Evolutionary conservation across 2,888 invertebrate genomes (phyloP), one percentile per base, ranked within the genome.

Genomic region (Hermaeophaga mercurialis): DNA sequence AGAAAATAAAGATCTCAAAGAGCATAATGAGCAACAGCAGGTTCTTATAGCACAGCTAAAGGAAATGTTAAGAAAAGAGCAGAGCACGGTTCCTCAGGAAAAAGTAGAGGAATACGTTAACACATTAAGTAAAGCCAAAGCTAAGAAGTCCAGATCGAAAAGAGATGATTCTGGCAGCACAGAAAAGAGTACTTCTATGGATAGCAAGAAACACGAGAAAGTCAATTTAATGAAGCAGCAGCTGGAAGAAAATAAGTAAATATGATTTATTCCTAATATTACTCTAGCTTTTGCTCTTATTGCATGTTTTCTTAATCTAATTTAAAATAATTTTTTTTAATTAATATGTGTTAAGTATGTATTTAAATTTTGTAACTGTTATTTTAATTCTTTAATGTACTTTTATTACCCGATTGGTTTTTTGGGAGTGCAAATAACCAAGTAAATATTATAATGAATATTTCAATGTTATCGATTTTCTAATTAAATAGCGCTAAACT

Each of bases 191-290:
- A 56, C 61, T 54, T 77, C 76, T 56, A 76, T 77, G 15, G 79
- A 80, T 43, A 79, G 80, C 28, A 81, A 76, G 64, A 82, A 82
- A 64, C 83, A 82, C 48, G 66, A 65, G 22, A 65, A 63, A 66
- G 74, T 83, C 15, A 75, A 78, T 64, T 72, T 83, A 49, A 67
- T 83, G 24, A 76, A 80, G 11, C 80, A 80, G 61, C 82, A 83
- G 67, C 70, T 83, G 55, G 82, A 83, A 63, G 79, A 83, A 69
- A 83, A 81, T 67, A 81, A 81, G 69, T 78, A 68, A 59, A 67
- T 64, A 22, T n/a, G n/a, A n/a, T n/a, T n/a, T n/a, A n/a, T n/a
- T n/a, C n/a, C n/a, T n/a, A n/a, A n/a, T n/a, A n/a, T n/a, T n/a
- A n/a, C n/a, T n/a, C n/a, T n/a, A n/a, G n/a, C n/a, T n/a, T n/a